Evolutionary conservation across 2,888 invertebrate genomes (phyloP).

Genomic region (Chrysina gloriosa): DNA sequence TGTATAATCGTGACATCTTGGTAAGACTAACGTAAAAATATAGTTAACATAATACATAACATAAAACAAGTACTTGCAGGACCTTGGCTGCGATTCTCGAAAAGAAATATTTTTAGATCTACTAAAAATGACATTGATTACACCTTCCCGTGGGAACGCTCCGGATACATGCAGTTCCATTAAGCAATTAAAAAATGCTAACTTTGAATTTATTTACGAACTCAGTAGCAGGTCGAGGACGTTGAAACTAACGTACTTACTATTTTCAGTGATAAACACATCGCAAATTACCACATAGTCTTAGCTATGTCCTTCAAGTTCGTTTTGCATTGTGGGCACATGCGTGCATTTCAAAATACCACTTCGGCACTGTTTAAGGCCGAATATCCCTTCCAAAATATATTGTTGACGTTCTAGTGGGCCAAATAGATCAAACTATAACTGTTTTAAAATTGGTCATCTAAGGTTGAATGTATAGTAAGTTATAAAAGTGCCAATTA

Average conservation of each 20-base stretch:
- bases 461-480: too few species aligned
- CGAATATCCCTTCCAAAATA: slow-evolving; percentile 5
- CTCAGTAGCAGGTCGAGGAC: slow-evolving; percentile 23
- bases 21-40: background rate
- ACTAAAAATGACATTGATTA: slow-evolving; percentile 7
- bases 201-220: slow-evolving; percentile 25
- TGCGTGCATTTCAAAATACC: background rate
- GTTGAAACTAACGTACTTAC: slow-evolving; percentile 7
- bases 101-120: background rate
- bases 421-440: too few species aligned
- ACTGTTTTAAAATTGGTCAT: too few species aligned
- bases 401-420: background rate
- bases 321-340: background rate
- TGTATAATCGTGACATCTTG: too few species aligned
- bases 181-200: slow-evolving; percentile 6
- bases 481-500: too few species aligned
- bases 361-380: background rate
- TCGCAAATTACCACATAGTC: slow-evolving; percentile 8
- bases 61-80: background rate
- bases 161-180: background rate
- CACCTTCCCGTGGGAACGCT: background rate
- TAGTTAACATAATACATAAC: background rate
- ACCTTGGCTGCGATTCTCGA: background rate
- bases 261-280: slow-evolving; percentile 25
- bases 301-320: slow-evolving; percentile 9